Evolutionary conservation across 2,113 vertebrate species (phyloP).

Genomic region (Lophura nycthemera): DNA sequence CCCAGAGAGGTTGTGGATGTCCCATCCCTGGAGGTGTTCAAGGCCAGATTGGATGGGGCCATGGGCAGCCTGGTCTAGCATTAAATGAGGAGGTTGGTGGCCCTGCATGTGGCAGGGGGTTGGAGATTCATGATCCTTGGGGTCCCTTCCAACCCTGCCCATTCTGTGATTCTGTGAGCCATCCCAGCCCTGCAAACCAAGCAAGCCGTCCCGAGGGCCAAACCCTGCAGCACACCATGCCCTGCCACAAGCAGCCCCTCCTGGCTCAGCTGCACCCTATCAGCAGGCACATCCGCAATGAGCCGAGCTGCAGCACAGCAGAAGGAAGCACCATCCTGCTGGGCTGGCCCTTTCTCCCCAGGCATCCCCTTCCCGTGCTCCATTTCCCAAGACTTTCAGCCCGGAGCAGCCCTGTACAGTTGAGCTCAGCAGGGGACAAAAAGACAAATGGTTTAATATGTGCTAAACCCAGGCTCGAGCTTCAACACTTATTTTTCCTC

Average conservation of each 20-base stretch:
- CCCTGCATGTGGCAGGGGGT: no score
- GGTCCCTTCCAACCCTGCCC: no score
- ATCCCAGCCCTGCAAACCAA: background rate
- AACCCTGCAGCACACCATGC: background rate
- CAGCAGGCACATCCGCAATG: background rate
- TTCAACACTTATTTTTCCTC: background rate
- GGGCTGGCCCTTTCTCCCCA: background rate
- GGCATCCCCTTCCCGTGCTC: fast-evolving
- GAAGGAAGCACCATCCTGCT: background rate
- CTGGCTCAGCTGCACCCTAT: background rate
- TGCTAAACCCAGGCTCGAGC: background rate
- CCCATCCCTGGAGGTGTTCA: no score
- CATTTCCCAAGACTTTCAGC: background rate
- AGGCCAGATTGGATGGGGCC: no score
- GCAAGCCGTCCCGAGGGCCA: background rate
- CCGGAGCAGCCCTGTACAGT: background rate
- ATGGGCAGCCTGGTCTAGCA: no score
- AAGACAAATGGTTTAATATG: constrained; percentile 26
- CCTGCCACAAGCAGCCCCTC: background rate
- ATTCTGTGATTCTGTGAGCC: no score
- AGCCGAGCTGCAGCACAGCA: background rate
- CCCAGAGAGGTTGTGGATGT: no score
- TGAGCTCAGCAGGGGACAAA: background rate
- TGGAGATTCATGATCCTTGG: no score
- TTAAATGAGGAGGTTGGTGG: no score